phyloP scores from a whole-genome alignment of 2,113 vertebrate species.

The Anser cygnoides region DNA sequence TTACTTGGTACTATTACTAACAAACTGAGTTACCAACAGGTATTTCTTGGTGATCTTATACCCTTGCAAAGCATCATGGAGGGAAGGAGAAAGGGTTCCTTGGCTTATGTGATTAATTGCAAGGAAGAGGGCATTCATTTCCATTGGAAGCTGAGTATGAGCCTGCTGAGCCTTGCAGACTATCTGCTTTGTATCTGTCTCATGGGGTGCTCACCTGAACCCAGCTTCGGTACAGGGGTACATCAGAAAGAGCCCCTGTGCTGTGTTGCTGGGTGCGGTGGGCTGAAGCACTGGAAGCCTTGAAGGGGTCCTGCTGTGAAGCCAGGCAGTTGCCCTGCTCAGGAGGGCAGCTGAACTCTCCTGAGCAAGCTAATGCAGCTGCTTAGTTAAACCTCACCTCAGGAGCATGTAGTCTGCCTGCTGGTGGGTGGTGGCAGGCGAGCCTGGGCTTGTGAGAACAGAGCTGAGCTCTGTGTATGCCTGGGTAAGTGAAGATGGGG shows the following conservation, averaged over 20 bases:
- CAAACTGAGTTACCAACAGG: neutral
- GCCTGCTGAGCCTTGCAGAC: neutral
- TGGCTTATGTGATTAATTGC: neutral
- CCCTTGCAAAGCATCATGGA: accelerated
- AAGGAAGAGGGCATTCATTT: neutral
- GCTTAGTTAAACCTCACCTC: neutral
- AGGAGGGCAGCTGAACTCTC: neutral
- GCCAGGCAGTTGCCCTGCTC: neutral
- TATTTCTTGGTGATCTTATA: neutral
- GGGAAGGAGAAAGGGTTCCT: neutral
- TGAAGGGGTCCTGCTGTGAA: neutral
- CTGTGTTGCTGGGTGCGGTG: accelerated
- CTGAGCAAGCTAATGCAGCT: neutral
- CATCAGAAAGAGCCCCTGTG: neutral
- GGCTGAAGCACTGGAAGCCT: neutral
- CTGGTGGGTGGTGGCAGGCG: neutral
- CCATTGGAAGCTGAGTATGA: neutral
- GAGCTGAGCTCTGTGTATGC: neutral
- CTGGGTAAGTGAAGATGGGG: neutral
- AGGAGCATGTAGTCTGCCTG: neutral
- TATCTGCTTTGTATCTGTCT: neutral
- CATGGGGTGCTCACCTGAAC: neutral
- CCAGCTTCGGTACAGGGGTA: neutral
- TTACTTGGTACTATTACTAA: neutral
- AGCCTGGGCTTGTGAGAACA: neutral